A percentile compares a stretch with the other conserved stretches of the same genome.
These are phyloP conservation scores for Phodopus roborovskii DNA, from an alignment of 2,113 vertebrate species.

Conservation along the genomic window DNA sequence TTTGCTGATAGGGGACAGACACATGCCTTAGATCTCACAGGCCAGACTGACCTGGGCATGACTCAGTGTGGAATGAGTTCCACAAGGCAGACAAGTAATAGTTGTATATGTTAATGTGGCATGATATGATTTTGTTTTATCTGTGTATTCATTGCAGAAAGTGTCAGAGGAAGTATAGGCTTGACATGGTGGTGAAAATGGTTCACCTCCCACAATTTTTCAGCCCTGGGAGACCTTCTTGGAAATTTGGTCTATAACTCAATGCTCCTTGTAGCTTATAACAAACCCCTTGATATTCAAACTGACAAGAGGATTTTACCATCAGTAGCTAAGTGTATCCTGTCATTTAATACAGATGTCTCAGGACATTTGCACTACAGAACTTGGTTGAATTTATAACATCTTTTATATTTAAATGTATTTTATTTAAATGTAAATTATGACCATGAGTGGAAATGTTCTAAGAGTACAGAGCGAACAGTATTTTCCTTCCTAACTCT, in stretches of 20 bases:
- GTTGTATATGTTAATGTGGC: neutral
- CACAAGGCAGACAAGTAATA: neutral
- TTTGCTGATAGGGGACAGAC: neutral
- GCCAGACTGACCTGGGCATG: neutral
- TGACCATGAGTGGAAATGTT: neutral
- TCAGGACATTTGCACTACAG: neutral
- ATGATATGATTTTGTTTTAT: neutral
- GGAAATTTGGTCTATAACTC: neutral
- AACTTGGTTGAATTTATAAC: neutral
- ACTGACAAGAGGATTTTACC: neutral
- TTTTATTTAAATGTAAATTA: conserved; percentile 39
- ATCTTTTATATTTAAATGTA: neutral
- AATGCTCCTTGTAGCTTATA: neutral
- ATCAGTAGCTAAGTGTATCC: neutral
- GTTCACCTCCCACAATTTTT: neutral
- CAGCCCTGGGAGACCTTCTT: neutral
- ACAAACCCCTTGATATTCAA: neutral
- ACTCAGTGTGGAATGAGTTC: neutral
- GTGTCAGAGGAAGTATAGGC: neutral
- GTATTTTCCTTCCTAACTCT: neutral
- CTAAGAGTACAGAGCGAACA: neutral
- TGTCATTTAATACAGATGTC: neutral
- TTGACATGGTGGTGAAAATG: neutral
- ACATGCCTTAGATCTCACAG: neutral
- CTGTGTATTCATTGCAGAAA: neutral